phyloP scores from a whole-genome alignment of 2,888 invertebrate genomes.

The Rotaria socialis region DNA sequence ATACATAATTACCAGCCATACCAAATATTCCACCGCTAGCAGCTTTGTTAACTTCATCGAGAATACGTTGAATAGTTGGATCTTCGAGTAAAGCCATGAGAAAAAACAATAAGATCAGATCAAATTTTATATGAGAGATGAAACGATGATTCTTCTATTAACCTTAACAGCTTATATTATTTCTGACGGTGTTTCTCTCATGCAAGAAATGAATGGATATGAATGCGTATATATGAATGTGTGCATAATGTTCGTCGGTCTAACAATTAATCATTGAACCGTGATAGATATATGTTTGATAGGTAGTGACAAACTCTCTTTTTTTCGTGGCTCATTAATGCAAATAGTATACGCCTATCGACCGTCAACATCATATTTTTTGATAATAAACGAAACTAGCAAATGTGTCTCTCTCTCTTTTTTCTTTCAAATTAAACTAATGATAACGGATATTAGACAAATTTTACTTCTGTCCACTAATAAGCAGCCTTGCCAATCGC shows the following conservation, averaged over 20 bases:
- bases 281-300: not conserved
- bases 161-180: not conserved
- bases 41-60: conserved; percentile 21
- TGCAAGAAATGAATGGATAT: not conserved
- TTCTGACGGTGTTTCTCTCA: not conserved
- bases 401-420: not conserved
- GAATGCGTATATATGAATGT: not conserved
- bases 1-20: not conserved
- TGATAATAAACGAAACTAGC: not conserved
- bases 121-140: not conserved
- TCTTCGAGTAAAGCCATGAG: not conserved
- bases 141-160: not conserved
- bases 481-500: not conserved
- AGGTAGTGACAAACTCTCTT: not conserved
- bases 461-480: not conserved
- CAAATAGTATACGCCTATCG: not conserved
- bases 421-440: not conserved
- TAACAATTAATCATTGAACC: not conserved
- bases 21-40: not conserved
- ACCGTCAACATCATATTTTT: not conserved
- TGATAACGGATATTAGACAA: not conserved
- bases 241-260: not conserved
- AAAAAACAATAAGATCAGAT: not conserved
- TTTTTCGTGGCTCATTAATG: not conserved
- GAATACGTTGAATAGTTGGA: conserved; percentile 21